Conservation (phyloP, 1,140 invertebrate genomes). For the Panonychus citri region DNA sequence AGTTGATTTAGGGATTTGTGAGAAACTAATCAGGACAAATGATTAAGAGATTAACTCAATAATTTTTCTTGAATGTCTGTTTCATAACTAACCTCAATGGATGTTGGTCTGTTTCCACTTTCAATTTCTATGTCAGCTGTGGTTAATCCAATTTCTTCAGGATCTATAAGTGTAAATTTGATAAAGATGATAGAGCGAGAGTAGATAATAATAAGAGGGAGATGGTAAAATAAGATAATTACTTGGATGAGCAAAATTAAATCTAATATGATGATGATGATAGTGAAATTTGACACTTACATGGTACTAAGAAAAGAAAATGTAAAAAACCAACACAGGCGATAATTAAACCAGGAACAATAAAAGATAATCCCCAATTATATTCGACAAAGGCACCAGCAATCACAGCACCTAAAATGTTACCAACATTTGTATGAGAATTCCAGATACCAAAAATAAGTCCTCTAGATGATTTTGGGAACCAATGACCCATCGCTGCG, state of each 20-base stretch:
- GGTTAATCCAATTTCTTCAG: slow-evolving; percentile 36
- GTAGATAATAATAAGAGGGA: not conserved
- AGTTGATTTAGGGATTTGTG: too few species aligned
- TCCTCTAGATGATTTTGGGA: slow-evolving; percentile 34
- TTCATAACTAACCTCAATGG: not conserved
- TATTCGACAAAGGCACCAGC: slow-evolving; percentile 58
- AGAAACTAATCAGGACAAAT: too few species aligned
- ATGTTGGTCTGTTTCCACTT: not conserved
- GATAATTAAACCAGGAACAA: slow-evolving; percentile 71
- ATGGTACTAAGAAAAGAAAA: slow-evolving; percentile 60
- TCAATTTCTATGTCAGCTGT: not conserved
- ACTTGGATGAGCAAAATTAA: not conserved
- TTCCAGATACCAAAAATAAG: slow-evolving; percentile 88
- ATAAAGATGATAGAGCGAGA: not conserved
- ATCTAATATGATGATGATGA: slow-evolving; percentile 19
- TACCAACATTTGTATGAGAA: slow-evolving; percentile 83
- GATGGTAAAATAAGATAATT: not conserved
- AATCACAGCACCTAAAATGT: slow-evolving; percentile 61
- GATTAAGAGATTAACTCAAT: too few species aligned
- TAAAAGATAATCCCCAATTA: slow-evolving; percentile 76
- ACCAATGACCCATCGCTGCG: slow-evolving; percentile 80
- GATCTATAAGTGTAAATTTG: slow-evolving; percentile 25
- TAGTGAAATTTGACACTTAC: slow-evolving; percentile 36
- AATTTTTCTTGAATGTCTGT: too few species aligned
- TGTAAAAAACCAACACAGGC: slow-evolving; percentile 45